These are phyloP conservation scores for Diphyllodes magnificus DNA, from an alignment of 2,113 vertebrate genomes.

Conservation along the genomic window DNA sequence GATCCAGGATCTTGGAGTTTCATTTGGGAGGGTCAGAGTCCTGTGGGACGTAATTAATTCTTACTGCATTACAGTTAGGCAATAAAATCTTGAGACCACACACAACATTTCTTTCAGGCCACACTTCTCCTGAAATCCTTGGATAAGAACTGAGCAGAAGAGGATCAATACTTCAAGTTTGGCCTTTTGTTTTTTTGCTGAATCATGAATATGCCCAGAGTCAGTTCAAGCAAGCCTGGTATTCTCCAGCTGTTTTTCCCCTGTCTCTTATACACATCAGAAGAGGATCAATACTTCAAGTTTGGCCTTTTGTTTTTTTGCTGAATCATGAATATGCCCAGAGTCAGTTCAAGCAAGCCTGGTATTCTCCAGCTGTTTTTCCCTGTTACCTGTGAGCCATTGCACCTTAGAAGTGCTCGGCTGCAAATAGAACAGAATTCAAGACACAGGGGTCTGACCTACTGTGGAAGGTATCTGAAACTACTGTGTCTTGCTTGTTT, in stretches of 20 bases:
- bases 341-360: not conserved
- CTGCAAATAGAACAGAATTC: not conserved
- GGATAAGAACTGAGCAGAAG: not conserved
- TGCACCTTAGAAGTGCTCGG: not conserved
- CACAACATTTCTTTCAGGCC: conserved; percentile 11
- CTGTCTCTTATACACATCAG: too few relatives aligned
- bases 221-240: not conserved
- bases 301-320: not conserved
- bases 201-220: not conserved
- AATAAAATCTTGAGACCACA: conserved; percentile 49
- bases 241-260: not conserved
- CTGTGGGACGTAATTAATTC: not conserved
- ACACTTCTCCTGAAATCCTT: not conserved
- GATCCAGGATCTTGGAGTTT: not conserved
- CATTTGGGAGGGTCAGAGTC: not conserved
- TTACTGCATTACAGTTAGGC: not conserved
- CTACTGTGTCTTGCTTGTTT: not conserved
- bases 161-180: not conserved
- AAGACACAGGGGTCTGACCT: not conserved
- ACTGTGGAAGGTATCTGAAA: not conserved
- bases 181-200: not conserved
- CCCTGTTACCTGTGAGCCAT: not conserved
- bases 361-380: not conserved
- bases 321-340: not conserved
- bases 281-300: too few relatives aligned